phyloP scores from a whole-genome alignment of 2,888 invertebrate genomes.

The Bursaphelenchus okinawaensis region DNA sequence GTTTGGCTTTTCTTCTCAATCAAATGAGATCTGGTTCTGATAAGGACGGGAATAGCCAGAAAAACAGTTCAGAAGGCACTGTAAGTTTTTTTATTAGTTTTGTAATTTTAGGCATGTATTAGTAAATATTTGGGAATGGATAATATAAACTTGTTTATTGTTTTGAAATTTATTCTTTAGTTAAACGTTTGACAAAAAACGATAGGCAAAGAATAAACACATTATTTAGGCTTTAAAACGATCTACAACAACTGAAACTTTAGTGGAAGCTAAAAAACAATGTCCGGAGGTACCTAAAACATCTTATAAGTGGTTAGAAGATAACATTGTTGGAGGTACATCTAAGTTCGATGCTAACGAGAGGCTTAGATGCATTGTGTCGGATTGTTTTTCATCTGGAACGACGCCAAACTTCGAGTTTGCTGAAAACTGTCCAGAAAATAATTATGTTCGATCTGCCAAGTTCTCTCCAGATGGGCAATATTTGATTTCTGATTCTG shows the following conservation, averaged over 20 bases:
- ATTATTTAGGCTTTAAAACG: neutral
- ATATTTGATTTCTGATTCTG: conserved; percentile 14
- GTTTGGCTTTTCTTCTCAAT: neutral
- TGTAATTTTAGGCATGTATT: too few species aligned
- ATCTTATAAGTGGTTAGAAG: neutral
- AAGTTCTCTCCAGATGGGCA: conserved; percentile 17
- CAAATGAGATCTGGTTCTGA: neutral
- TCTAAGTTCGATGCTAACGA: neutral
- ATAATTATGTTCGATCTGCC: conserved; percentile 29
- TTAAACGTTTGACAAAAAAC: too few species aligned
- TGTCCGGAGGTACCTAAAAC: neutral
- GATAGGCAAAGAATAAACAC: too few species aligned
- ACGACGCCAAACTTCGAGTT: conserved; percentile 24
- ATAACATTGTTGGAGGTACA: neutral
- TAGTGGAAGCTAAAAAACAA: neutral
- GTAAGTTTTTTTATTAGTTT: too few species aligned
- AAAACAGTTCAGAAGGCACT: too few species aligned
- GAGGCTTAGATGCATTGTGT: neutral
- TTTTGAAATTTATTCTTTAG: too few species aligned
- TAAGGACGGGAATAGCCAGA: neutral
- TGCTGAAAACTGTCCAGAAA: conserved; percentile 18
- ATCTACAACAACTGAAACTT: neutral
- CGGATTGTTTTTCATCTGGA: conserved; percentile 18
- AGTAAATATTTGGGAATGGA: too few species aligned
- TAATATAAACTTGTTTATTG: too few species aligned